Evolutionary conservation across 2,888 invertebrate genomes (phyloP).

Genomic region (Eupithecia vulgata): DNA sequence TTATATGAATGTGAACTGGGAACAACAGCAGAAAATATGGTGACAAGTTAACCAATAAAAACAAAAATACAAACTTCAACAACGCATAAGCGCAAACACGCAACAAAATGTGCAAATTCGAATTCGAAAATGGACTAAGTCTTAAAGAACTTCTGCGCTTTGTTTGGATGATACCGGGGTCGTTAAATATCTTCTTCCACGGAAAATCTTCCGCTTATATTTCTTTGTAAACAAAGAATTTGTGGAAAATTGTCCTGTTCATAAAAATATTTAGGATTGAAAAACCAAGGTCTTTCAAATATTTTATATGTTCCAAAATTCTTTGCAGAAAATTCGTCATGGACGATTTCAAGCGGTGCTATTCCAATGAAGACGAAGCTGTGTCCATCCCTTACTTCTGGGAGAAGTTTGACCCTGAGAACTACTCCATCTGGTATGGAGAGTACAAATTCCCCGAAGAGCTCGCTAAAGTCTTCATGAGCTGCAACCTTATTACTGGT

Average conservation of each 20-base stretch:
- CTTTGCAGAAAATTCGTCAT: constrained; percentile 91
- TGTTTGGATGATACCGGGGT: neutral
- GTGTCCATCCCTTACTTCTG: constrained; percentile 99
- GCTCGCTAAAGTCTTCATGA: constrained; percentile 97
- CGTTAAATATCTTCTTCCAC: too few species aligned
- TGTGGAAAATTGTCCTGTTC: too few species aligned
- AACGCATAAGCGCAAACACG: too few species aligned
- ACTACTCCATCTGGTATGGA: constrained; percentile 98
- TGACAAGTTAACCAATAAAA: too few species aligned
- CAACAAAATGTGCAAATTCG: too few species aligned
- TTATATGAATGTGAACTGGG: too few species aligned
- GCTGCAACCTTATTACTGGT: constrained; percentile 98
- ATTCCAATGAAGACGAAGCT: constrained; percentile 97
- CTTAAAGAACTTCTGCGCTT: neutral
- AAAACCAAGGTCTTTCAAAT: neutral
- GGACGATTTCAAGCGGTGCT: constrained; percentile 98
- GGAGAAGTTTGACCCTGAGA: constrained; percentile 97
- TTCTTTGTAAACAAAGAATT: neutral
- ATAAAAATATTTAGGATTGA: neutral
- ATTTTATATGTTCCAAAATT: neutral
- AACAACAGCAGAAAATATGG: too few species aligned
- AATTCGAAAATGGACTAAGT: too few species aligned
- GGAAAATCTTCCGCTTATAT: too few species aligned
- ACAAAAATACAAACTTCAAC: too few species aligned
- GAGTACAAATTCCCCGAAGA: constrained; percentile 99